These are phyloP conservation scores for Fissipunctia ypsillon DNA, from an alignment of 2,888 invertebrate genomes.

Conservation along the genomic window DNA sequence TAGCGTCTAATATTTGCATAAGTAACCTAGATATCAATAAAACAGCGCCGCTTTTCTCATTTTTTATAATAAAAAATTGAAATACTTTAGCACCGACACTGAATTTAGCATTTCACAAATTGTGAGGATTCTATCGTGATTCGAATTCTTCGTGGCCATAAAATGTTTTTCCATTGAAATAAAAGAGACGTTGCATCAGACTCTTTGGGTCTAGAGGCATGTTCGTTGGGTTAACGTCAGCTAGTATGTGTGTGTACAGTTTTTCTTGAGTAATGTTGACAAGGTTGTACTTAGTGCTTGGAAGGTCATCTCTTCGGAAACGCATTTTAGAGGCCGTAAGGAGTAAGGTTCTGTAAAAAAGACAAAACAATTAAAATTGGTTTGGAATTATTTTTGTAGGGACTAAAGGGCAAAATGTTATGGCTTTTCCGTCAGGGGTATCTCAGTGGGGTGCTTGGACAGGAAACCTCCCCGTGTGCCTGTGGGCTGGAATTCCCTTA, in stretches of 20 bases:
- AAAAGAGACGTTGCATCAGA: constrained; percentile 31
- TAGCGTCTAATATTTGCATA: no score
- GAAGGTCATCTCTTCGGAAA: constrained; percentile 33
- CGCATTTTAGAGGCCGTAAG: neutral
- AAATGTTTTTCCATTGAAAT: constrained; percentile 6
- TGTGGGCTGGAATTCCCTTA: no score
- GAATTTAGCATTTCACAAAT: constrained; percentile 6
- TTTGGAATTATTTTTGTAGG: neutral
- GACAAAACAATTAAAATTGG: neutral
- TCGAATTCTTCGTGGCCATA: constrained; percentile 9
- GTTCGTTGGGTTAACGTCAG: constrained; percentile 53
- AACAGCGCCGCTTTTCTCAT: neutral
- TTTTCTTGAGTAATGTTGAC: constrained; percentile 28
- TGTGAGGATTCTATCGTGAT: neutral
- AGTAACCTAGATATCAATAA: neutral
- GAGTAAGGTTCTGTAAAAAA: constrained; percentile 34
- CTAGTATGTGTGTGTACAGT: constrained; percentile 45
- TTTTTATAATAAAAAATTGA: neutral
- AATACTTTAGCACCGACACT: neutral
- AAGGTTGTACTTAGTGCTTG: constrained; percentile 46
- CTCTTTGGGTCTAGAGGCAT: constrained; percentile 35
- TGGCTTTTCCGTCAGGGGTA: neutral
- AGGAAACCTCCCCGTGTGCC: no score
- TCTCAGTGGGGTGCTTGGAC: no score
- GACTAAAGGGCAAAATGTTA: neutral